Evolutionary conservation across 92 coral and sea anemone species (phyloP), one percentile per base, ranked within the genome.

Genomic region (Epizoanthus fatuus): DNA sequence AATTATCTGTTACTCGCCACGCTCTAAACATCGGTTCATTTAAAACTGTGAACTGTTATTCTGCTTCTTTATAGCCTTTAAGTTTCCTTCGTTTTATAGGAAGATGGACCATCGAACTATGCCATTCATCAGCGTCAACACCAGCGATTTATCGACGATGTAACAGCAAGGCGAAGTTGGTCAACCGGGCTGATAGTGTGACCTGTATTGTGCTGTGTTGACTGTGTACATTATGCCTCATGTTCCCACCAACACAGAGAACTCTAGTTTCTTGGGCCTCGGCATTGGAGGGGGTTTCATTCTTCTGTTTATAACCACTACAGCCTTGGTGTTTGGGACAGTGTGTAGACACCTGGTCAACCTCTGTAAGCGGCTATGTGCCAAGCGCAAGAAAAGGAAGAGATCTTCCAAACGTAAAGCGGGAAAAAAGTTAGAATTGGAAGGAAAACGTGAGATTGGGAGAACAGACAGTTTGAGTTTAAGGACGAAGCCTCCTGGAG

Each of bases 271-370:
- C 9, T 17, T 84, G 52, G 60, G 49, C 35, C 56, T 80, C 75
- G 83, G 91, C 49, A 51, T 86, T 51, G 68, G 81, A 22, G 84
- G 83, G 40, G 94, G 90, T 15, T 60, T 86, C 63, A 19, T 90
- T 14, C 40, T 87, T 1, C 64, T 92, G 17, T 72, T 87, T 40
- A 94, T 92, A 39, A 84, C 91, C 35, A 81, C 93, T 42, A 87
- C 96, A 58, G 91, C 92, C 1, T 67, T 94, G 17, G 91, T 94
- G 17, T 69, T 94, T 16, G 98, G 98, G 12, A 84, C 87, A 3
- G n/a, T 94, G 53, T 94, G 98, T 81, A 92, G 85, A 87, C 87
- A 90, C 72, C 69, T 94, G 13, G 84, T 85, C 38, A 90, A 90
- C 70, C 84, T 94, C 55, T 94, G 98, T 67, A 92, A 87, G 38